Percentiles rank a stretch among this genome's conserved stretches.
These are phyloP conservation scores for Myopa tessellatipennis DNA, from an alignment of 2,888 invertebrate species.

Conservation along the genomic window DNA sequence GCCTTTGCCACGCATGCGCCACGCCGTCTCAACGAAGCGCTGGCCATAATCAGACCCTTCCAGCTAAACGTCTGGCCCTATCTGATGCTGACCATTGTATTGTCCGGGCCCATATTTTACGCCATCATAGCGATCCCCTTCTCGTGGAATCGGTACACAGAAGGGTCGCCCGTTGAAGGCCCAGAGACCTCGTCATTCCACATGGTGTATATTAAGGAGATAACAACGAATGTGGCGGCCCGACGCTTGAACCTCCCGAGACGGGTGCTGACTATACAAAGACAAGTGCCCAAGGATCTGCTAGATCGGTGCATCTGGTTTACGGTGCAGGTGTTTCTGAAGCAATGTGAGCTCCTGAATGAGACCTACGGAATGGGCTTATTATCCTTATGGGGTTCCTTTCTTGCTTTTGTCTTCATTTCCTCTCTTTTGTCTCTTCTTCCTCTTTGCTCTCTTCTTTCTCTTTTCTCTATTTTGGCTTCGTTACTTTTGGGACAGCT, in stretches of 20 bases:
- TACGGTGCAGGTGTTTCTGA: constrained; percentile 76
- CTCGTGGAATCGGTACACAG: constrained; percentile 51
- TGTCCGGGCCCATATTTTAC: constrained; percentile 79
- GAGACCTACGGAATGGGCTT: neutral
- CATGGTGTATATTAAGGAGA: constrained; percentile 63
- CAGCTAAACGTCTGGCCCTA: constrained; percentile 82
- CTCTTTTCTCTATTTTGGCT: neutral
- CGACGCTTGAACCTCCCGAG: constrained; percentile 37
- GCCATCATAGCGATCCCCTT: constrained; percentile 74
- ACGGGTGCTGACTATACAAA: constrained; percentile 34
- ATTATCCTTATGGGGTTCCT: neutral
- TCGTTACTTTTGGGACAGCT: constrained; percentile 50
- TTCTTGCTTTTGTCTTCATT: neutral
- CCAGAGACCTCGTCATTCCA: constrained; percentile 46
- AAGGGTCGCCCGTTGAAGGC: constrained; percentile 36
- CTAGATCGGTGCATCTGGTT: constrained; percentile 79
- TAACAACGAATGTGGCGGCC: constrained; percentile 52
- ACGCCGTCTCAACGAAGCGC: constrained; percentile 77
- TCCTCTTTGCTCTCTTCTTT: neutral
- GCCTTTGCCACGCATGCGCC: constrained; percentile 83
- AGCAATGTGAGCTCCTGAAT: constrained; percentile 73
- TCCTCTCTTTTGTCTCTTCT: neutral
- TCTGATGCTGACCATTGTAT: constrained; percentile 73
- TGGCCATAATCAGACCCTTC: constrained; percentile 80
- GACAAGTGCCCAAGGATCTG: constrained; percentile 65